Evolutionary conservation across 2,888 invertebrate genomes (phyloP).

Genomic region (Orgyia antiqua): DNA sequence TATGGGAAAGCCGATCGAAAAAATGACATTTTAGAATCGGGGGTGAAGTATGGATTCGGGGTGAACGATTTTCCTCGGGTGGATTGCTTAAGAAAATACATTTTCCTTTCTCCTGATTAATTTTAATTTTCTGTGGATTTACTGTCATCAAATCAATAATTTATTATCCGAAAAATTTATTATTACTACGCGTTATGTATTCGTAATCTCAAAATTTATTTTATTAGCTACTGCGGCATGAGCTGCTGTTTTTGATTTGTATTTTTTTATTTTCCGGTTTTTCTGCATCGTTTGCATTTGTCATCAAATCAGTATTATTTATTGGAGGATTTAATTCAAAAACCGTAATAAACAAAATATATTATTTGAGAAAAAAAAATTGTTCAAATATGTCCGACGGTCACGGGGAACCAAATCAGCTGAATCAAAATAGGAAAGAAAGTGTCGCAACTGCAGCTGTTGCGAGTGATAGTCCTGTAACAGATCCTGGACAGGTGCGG

Average conservation of each 20-base stretch:
- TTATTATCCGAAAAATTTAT: constrained; percentile 20
- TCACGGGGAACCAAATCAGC: constrained; percentile 54
- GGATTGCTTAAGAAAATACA: constrained; percentile 41
- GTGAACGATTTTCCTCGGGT: constrained; percentile 41
- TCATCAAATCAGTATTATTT: background rate
- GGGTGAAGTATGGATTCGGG: constrained; percentile 48
- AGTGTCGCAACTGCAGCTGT: constrained; percentile 67
- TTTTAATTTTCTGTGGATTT: constrained; percentile 37
- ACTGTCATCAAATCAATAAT: constrained; percentile 20
- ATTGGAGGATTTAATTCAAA: constrained; percentile 12
- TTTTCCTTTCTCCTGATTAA: constrained; percentile 44
- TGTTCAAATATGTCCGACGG: constrained; percentile 55
- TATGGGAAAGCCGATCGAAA: constrained; percentile 53
- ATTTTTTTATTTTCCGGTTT: constrained; percentile 32
- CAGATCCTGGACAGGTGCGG: constrained; percentile 83
- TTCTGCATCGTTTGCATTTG: constrained; percentile 5
- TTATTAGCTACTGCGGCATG: constrained; percentile 36
- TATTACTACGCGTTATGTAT: constrained; percentile 21
- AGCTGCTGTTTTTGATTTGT: constrained; percentile 48
- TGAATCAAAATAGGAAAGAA: constrained; percentile 53
- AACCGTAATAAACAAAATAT: constrained; percentile 13
- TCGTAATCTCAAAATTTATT: constrained; percentile 19
- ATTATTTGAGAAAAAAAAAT: constrained; percentile 10
- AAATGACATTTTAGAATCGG: constrained; percentile 60
- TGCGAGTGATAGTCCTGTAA: constrained; percentile 85